These are phyloP conservation scores for Alloscopus bannaensis DNA, from an alignment of 2,888 invertebrate genomes.

Conservation along the genomic window DNA sequence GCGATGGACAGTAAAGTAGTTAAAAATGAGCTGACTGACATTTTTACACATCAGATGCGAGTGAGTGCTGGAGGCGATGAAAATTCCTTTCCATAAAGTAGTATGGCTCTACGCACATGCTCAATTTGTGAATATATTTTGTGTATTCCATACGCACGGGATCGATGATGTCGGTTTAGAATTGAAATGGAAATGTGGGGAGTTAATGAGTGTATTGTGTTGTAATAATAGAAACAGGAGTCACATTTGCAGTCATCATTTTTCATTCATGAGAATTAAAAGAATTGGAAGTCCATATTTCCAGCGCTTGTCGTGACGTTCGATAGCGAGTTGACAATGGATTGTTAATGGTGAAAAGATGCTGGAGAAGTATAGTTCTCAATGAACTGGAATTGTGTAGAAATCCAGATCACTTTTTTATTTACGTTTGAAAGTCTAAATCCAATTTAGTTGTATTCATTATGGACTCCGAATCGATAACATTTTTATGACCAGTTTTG, in stretches of 20 bases:
- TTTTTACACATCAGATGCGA: conserved; percentile 36
- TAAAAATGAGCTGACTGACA: conserved; percentile 48
- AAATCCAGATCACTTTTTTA: no score
- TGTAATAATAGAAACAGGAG: conserved; percentile 22
- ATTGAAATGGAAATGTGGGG: conserved; percentile 47
- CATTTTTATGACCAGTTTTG: no score
- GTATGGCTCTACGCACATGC: conserved; percentile 6
- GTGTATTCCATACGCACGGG: neutral
- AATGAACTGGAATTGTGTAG: no score
- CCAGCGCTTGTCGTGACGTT: no score
- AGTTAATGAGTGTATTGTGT: conserved; percentile 44
- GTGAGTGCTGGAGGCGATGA: conserved; percentile 28
- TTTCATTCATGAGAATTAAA: conserved; percentile 12
- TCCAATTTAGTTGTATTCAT: no score
- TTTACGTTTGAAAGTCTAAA: no score
- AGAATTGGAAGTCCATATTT: no score
- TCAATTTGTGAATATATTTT: neutral
- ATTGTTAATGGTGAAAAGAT: no score
- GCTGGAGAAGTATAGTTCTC: no score
- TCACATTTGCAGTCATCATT: conserved; percentile 21
- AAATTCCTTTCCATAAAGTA: conserved; percentile 51
- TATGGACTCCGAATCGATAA: no score
- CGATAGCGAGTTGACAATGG: no score
- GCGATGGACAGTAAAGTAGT: conserved; percentile 16
- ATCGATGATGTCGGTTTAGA: conserved; percentile 27